These are phyloP conservation scores for Florisuga fusca DNA, from an alignment of 2,797 vertebrate genomes.

Conservation along the genomic window DNA sequence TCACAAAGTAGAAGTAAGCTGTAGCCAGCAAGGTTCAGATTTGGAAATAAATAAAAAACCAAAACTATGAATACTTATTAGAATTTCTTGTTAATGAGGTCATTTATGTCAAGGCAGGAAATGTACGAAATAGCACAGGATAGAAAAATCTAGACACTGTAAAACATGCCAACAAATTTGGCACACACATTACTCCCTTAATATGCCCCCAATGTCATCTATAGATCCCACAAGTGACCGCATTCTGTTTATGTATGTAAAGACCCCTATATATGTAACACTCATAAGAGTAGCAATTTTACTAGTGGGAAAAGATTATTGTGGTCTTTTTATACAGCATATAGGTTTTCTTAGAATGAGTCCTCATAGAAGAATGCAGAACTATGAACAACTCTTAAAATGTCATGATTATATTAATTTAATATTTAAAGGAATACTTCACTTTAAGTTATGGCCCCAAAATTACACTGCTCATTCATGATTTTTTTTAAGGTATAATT, in stretches of 20 bases:
- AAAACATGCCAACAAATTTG: conserved; percentile 48
- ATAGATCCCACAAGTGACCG: conserved; percentile 55
- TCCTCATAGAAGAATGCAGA: conserved; percentile 45
- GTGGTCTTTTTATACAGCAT: conserved; percentile 55
- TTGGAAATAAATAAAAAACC: neutral
- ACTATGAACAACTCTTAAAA: conserved; percentile 56
- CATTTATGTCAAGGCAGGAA: conserved; percentile 61
- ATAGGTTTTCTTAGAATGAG: conserved; percentile 41
- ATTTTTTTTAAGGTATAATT: conserved; percentile 70
- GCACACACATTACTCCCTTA: conserved; percentile 3
- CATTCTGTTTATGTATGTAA: conserved; percentile 30
- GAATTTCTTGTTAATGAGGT: conserved; percentile 63
- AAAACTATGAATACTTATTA: conserved; percentile 15
- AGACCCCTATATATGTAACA: conserved; percentile 42
- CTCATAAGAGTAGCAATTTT: conserved; percentile 56
- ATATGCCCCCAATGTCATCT: conserved; percentile 51
- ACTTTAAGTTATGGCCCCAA: conserved; percentile 61
- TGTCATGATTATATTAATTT: conserved; percentile 62
- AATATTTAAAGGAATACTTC: conserved; percentile 63
- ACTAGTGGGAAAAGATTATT: conserved; percentile 60
- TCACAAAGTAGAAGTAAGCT: conserved; percentile 22
- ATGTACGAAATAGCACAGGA: conserved; percentile 32
- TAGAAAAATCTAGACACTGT: conserved; percentile 50
- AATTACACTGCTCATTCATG: conserved; percentile 74
- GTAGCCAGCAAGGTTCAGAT: neutral